phyloP scores from a whole-genome alignment of 2,888 invertebrate species.

The Thymelicus acteon region DNA sequence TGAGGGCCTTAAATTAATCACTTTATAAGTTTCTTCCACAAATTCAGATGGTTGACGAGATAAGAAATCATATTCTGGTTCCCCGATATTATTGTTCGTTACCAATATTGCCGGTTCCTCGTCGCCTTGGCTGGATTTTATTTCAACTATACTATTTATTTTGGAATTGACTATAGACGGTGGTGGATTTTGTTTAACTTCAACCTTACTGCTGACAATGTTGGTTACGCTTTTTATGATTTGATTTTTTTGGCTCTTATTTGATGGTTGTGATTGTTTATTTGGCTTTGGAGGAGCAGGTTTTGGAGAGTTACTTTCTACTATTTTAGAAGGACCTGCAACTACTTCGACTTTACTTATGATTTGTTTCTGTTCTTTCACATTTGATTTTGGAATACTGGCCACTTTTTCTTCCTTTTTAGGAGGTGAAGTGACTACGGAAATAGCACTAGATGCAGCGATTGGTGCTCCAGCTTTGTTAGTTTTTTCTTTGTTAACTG shows the following conservation, averaged over 20 bases:
- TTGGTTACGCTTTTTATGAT: conserved; percentile 69
- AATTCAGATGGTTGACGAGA: conserved; percentile 94
- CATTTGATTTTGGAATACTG: conserved; percentile 75
- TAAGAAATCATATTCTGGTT: conserved; percentile 93
- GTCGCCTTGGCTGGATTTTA: conserved; percentile 71
- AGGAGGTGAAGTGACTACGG: conserved; percentile 67
- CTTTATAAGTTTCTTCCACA: conserved; percentile 93
- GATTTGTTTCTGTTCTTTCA: conserved; percentile 76
- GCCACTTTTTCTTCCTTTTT: conserved; percentile 77
- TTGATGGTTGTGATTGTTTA: conserved; percentile 59
- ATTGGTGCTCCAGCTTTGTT: conserved; percentile 68
- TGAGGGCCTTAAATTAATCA: conserved; percentile 91
- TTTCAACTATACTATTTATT: conserved; percentile 84
- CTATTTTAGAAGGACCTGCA: conserved; percentile 77
- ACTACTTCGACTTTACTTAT: conserved; percentile 85
- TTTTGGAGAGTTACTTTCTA: conserved; percentile 67
- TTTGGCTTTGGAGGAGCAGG: conserved; percentile 58
- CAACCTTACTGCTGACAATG: conserved; percentile 76
- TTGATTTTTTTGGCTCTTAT: conserved; percentile 66
- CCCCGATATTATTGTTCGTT: conserved; percentile 89
- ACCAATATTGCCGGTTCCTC: conserved; percentile 86
- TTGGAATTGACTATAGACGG: conserved; percentile 67
- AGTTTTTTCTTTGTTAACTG: conserved; percentile 68
- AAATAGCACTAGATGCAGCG: conserved; percentile 70
- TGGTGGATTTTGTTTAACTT: conserved; percentile 75